These are phyloP conservation scores for Myrmecobius fasciatus DNA, from an alignment of 2,113 vertebrate genomes.

Conservation along the genomic window DNA sequence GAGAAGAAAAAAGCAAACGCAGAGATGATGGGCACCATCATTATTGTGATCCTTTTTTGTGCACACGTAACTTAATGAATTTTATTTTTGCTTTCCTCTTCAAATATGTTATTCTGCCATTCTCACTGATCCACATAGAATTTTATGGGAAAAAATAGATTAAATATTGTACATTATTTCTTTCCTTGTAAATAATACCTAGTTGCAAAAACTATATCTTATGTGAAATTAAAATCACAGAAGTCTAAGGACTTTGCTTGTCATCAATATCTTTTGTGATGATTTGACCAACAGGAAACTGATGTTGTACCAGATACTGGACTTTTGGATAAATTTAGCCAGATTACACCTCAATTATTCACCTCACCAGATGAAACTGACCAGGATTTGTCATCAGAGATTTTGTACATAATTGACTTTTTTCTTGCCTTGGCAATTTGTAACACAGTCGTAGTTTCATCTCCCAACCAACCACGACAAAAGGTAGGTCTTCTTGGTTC, in stretches of 20 bases:
- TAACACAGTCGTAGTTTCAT: slow-evolving; percentile 96
- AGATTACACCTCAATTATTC: slow-evolving; percentile 80
- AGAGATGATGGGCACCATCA: neutral
- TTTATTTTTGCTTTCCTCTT: neutral
- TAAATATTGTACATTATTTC: neutral
- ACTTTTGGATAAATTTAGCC: slow-evolving; percentile 88
- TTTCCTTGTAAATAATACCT: neutral
- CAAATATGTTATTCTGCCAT: slow-evolving; percentile 21
- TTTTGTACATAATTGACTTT: slow-evolving; percentile 90
- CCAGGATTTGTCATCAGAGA: slow-evolving; percentile 78
- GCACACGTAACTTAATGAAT: neutral
- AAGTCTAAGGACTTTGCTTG: slow-evolving; percentile 8
- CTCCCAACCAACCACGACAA: slow-evolving; percentile 85
- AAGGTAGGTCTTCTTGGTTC: slow-evolving; percentile 80
- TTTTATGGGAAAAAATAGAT: slow-evolving; percentile 10
- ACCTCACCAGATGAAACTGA: slow-evolving; percentile 43
- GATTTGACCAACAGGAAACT: slow-evolving; percentile 86
- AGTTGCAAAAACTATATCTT: neutral
- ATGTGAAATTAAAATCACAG: slow-evolving; percentile 19
- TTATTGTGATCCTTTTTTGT: neutral
- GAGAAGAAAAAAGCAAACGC: neutral
- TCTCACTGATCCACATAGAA: neutral
- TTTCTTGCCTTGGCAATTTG: slow-evolving; percentile 94
- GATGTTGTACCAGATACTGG: slow-evolving; percentile 91
- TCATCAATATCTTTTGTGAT: slow-evolving; percentile 40